Percentiles rank a stretch among this genome's conserved stretches.
phyloP scores from a whole-genome alignment of 2,113 vertebrate species.

The Datnioides undecimradiatus region DNA sequence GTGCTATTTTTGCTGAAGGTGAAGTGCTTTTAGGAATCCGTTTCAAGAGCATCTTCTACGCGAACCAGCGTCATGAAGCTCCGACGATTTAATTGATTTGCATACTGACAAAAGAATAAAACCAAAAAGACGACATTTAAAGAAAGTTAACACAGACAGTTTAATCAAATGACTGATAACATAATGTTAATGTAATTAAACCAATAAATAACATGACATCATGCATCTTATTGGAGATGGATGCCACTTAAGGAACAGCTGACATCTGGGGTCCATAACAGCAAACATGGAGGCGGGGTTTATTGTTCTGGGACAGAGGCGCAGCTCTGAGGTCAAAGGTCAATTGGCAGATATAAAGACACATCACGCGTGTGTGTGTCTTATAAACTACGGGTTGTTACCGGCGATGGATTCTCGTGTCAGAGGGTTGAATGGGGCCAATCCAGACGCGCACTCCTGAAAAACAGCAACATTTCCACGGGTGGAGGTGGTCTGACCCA shows the following conservation, averaged over 20 bases:
- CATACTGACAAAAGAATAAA: no score
- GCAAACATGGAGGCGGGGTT: not conserved
- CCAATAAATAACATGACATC: not conserved
- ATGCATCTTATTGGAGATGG: not conserved
- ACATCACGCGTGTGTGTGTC: not conserved
- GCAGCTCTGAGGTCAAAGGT: constrained; percentile 25
- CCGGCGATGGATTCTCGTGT: not conserved
- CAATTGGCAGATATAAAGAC: not conserved
- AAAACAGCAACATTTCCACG: not conserved
- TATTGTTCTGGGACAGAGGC: not conserved
- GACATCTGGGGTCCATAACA: not conserved
- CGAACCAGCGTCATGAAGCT: no score
- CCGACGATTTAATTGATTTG: no score
- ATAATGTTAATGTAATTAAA: no score
- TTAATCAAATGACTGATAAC: no score
- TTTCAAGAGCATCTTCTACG: no score
- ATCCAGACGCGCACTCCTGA: not conserved
- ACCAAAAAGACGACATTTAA: no score
- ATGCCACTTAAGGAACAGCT: not conserved
- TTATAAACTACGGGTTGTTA: not conserved
- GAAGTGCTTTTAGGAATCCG: no score
- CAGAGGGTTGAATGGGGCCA: constrained; percentile 25
- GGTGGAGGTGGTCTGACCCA: not conserved
- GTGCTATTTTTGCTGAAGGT: no score
- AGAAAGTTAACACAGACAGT: no score